Percentiles rank a stretch among this genome's conserved stretches.
These are phyloP conservation scores for Dolichoris vasculosae DNA, from an alignment of 1,140 invertebrate genomes.

Conservation along the genomic window DNA sequence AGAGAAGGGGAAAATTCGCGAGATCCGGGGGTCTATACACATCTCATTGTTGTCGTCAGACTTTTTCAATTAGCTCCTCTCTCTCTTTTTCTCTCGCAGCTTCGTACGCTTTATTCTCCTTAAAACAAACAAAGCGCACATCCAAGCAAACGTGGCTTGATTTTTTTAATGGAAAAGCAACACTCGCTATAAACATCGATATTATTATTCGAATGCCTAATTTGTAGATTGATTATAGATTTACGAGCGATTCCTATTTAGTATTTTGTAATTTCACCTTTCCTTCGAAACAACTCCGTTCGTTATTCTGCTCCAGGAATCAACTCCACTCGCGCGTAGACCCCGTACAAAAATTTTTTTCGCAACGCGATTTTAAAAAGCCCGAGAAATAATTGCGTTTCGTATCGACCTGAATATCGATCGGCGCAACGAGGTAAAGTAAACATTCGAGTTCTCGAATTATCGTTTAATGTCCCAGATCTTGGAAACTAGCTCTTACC, in stretches of 20 bases:
- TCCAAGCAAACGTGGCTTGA: neutral
- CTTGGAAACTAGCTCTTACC: neutral
- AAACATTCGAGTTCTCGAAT: neutral
- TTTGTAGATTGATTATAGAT: neutral
- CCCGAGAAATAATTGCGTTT: neutral
- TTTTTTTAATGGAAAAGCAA: constrained; percentile 36
- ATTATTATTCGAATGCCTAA: no score
- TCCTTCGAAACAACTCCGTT: no score
- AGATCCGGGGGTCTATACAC: neutral
- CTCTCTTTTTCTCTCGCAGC: neutral
- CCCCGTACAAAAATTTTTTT: neutral
- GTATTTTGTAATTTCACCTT: no score
- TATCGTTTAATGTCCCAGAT: constrained; percentile 15
- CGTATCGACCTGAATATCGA: neutral
- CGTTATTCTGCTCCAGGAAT: neutral
- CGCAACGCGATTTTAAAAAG: neutral
- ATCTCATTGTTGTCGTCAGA: constrained; percentile 41
- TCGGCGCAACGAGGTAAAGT: neutral
- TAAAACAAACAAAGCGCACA: constrained; percentile 18
- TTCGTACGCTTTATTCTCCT: constrained; percentile 14
- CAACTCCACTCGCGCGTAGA: no score
- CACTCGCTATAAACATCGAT: no score
- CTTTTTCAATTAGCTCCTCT: constrained; percentile 45
- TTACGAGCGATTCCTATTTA: neutral
- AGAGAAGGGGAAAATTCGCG: constrained; percentile 22